phyloP scores from a whole-genome alignment of 53 echinoderm and acorn worm species.

The Astropecten irregularis region DNA sequence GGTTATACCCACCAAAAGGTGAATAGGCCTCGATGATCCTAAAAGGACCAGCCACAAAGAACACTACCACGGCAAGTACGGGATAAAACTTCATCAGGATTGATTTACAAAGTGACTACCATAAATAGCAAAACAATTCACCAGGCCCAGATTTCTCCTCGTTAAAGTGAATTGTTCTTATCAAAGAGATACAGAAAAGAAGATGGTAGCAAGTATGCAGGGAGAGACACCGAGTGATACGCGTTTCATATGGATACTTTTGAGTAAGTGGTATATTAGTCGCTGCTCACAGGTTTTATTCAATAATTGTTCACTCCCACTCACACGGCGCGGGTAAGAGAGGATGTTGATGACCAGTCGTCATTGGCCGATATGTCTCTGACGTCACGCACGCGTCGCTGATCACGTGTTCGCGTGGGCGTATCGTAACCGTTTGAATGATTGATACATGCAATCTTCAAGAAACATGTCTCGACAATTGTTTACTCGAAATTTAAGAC shows the following conservation, averaged over 20 bases:
- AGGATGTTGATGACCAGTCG: too few species aligned
- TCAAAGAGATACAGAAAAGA: too few species aligned
- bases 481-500: too few species aligned
- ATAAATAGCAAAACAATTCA: neutral
- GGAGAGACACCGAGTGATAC: neutral
- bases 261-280: conserved; percentile 55
- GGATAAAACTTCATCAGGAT: conserved; percentile 34
- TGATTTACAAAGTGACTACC: neutral
- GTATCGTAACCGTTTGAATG: neutral
- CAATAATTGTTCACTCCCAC: conserved; percentile 7
- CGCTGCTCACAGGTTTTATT: conserved; percentile 45
- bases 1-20: conserved; percentile 42
- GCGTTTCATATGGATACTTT: conserved; percentile 26
- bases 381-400: conserved; percentile 17
- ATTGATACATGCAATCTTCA: neutral
- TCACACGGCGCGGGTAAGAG: too few species aligned
- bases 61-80: conserved; percentile 33
- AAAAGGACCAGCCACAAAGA: conserved; percentile 35
- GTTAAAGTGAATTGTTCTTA: too few species aligned
- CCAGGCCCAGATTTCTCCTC: too few species aligned
- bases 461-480: too few species aligned
- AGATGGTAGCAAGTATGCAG: neutral
- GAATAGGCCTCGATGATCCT: conserved; percentile 49
- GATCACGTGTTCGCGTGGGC: conserved; percentile 4
- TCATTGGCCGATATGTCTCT: conserved; percentile 5